These are phyloP conservation scores for Synergus laeviventris DNA, from an alignment of 2,888 invertebrate genomes.

Conservation along the genomic window DNA sequence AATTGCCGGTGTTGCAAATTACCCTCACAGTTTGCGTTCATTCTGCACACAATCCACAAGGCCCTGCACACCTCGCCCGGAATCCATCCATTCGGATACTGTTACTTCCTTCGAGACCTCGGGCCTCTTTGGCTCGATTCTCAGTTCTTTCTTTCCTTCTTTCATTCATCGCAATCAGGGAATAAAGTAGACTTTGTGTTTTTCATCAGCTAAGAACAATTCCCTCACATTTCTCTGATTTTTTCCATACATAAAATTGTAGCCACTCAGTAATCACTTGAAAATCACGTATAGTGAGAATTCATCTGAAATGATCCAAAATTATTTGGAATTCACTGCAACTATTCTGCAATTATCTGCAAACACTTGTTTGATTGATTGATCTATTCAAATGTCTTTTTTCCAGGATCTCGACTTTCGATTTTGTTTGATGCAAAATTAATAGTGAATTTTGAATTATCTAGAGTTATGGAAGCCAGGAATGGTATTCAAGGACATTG, in stretches of 20 bases:
- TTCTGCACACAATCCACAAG: slow-evolving; percentile 75
- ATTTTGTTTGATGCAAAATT: background rate
- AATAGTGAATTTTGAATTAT: background rate
- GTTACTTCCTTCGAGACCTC: slow-evolving; percentile 66
- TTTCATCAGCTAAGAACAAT: background rate
- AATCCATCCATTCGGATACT: slow-evolving; percentile 70
- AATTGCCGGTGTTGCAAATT: slow-evolving; percentile 76
- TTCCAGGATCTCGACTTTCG: no score
- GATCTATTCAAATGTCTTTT: no score
- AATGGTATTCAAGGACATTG: slow-evolving; percentile 9
- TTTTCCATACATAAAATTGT: no score
- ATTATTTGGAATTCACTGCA: no score
- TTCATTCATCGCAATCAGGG: slow-evolving; percentile 59
- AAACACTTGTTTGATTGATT: no score
- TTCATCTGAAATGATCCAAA: no score
- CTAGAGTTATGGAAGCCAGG: background rate
- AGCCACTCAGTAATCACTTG: no score
- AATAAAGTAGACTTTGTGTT: slow-evolving; percentile 43
- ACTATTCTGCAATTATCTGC: no score
- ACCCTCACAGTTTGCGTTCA: slow-evolving; percentile 76
- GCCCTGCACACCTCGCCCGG: slow-evolving; percentile 68
- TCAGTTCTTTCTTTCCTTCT: slow-evolving; percentile 54
- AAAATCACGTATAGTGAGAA: no score
- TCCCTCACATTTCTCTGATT: background rate
- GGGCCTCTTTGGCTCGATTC: slow-evolving; percentile 51